Conservation (phyloP, 1,140 invertebrate genomes). For the Araneus ventricosus region DNA sequence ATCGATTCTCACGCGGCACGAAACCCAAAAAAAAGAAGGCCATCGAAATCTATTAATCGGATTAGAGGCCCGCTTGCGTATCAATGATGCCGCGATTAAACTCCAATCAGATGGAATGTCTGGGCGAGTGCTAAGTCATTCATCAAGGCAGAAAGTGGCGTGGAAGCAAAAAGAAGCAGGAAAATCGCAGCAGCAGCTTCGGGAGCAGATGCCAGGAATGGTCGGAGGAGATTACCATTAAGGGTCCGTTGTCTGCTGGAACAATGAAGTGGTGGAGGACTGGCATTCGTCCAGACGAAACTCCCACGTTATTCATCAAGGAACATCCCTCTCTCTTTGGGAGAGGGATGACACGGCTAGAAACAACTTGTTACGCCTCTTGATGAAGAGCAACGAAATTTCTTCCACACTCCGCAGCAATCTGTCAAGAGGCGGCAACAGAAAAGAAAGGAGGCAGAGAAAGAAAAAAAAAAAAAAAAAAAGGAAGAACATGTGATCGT, state of each 20-base stretch:
- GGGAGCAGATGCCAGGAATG: slow-evolving; percentile 49
- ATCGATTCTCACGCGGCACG: background rate
- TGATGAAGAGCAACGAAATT: slow-evolving; percentile 14
- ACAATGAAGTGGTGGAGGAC: slow-evolving; percentile 36
- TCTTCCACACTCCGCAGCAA: slow-evolving; percentile 37
- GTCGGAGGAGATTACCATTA: slow-evolving; percentile 64
- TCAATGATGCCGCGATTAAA: slow-evolving; percentile 28
- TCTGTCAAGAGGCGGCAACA: slow-evolving; percentile 32
- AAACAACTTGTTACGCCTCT: slow-evolving; percentile 69
- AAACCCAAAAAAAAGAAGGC: background rate
- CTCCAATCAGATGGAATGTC: slow-evolving; percentile 46
- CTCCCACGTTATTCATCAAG: slow-evolving; percentile 57
- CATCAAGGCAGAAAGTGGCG: slow-evolving; percentile 27
- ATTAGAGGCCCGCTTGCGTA: background rate
- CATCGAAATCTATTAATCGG: slow-evolving; percentile 37
- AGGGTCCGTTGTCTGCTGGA: slow-evolving; percentile 41
- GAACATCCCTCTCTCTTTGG: background rate
- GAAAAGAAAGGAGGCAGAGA: background rate
- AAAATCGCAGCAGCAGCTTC: background rate
- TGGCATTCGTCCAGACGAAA: slow-evolving; percentile 63
- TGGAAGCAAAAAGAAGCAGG: background rate
- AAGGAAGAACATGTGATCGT: background rate
- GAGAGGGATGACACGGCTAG: slow-evolving; percentile 37
- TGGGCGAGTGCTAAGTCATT: slow-evolving; percentile 49
- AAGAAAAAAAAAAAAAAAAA: background rate